phyloP scores from a whole-genome alignment of 2,888 invertebrate genomes.

The Zhuqinia jingwanae region DNA sequence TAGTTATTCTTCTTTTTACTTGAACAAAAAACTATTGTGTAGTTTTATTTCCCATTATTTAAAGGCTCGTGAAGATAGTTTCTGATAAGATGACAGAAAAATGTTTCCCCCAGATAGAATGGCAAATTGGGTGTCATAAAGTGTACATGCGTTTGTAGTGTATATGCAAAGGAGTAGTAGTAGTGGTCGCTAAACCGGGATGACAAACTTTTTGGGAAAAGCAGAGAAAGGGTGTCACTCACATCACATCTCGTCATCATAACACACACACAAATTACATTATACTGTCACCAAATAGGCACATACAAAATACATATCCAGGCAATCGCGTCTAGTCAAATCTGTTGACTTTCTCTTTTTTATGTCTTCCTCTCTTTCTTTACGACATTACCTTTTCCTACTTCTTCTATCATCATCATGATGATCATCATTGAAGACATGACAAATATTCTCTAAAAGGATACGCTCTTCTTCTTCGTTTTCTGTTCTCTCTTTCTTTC shows the following conservation, averaged over 20 bases:
- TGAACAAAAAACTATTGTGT: too few relatives aligned
- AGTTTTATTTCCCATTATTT: not conserved
- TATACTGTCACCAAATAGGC: not conserved
- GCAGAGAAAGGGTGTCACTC: too few relatives aligned
- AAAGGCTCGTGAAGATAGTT: too few relatives aligned
- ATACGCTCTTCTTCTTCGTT: not conserved
- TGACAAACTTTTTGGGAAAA: too few relatives aligned
- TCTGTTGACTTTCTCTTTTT: constrained; percentile 49
- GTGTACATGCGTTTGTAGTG: not conserved
- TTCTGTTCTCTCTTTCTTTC: not conserved
- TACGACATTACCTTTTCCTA: not conserved
- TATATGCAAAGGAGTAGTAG: not conserved
- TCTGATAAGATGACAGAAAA: too few relatives aligned
- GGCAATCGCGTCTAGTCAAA: not conserved
- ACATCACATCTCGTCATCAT: too few relatives aligned
- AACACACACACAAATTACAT: not conserved
- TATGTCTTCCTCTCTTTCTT: constrained; percentile 10
- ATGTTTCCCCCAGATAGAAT: not conserved
- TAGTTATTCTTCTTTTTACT: too few relatives aligned
- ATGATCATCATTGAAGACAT: not conserved
- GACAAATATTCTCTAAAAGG: not conserved
- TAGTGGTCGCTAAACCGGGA: too few relatives aligned
- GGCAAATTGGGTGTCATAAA: constrained; percentile 24
- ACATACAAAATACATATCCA: not conserved
- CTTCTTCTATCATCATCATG: not conserved